Percentiles rank a stretch among this genome's conserved stretches.
These are phyloP conservation scores for Eulithis prunata DNA, from an alignment of 2,888 invertebrate species.

Conservation along the genomic window DNA sequence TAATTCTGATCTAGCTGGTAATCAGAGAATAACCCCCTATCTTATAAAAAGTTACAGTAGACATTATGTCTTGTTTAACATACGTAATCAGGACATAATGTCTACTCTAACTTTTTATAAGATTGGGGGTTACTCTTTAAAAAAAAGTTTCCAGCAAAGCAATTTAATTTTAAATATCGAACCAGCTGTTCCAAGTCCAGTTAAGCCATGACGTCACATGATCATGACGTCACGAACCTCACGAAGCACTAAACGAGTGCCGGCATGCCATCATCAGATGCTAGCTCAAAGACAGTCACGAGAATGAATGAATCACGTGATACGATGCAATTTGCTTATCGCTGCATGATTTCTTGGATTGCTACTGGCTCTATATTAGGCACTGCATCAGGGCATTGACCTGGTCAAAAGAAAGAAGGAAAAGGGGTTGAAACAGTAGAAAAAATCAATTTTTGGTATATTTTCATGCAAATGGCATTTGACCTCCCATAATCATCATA, in stretches of 20 bases:
- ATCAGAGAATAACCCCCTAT: too few species aligned
- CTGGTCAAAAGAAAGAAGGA: background rate
- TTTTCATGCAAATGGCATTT: too few species aligned
- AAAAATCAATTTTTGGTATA: too few species aligned
- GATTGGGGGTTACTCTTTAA: too few species aligned
- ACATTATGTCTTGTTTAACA: too few species aligned
- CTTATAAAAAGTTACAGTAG: too few species aligned
- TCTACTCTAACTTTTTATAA: too few species aligned
- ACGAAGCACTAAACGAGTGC: constrained; percentile 14
- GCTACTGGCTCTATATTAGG: background rate
- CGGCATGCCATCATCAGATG: constrained; percentile 19
- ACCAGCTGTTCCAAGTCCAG: constrained; percentile 6
- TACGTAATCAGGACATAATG: too few species aligned
- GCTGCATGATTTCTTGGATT: background rate
- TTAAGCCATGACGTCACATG: constrained; percentile 5
- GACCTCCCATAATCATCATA: too few species aligned
- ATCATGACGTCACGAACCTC: constrained; percentile 13
- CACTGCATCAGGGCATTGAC: background rate
- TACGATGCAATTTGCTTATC: background rate
- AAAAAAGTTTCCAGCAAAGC: too few species aligned
- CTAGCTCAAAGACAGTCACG: constrained; percentile 9
- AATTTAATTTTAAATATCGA: background rate
- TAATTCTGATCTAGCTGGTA: too few species aligned
- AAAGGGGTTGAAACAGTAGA: too few species aligned
- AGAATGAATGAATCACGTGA: constrained; percentile 19